Evolutionary conservation across 2,888 invertebrate species (phyloP).

Genomic region (Megaustenia siamemsis): DNA sequence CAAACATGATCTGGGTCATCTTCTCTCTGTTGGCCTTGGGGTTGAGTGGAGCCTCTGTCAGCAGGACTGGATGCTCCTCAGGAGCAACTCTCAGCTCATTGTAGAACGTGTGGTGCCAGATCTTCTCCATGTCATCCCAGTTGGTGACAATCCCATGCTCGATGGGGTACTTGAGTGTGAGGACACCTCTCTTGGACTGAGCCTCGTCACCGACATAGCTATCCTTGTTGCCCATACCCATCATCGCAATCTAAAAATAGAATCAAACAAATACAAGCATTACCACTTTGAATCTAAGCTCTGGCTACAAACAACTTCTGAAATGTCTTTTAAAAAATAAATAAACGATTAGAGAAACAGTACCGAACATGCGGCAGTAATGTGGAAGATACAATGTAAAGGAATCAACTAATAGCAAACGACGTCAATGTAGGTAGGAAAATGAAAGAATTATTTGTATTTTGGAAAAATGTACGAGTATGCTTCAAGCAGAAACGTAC

Average conservation of each 20-base stretch:
- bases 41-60: slow-evolving; percentile 95
- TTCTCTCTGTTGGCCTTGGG: slow-evolving; percentile 89
- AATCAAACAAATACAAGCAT: too few species aligned
- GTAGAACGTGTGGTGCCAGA: slow-evolving; percentile 84
- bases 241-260: slow-evolving; percentile 57
- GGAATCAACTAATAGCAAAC: too few species aligned
- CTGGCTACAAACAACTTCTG: too few species aligned
- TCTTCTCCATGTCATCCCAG: slow-evolving; percentile 76
- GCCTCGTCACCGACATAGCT: slow-evolving; percentile 59
- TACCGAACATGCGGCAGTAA: too few species aligned
- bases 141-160: slow-evolving; percentile 76
- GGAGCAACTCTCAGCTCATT: slow-evolving; percentile 90
- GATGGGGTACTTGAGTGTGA: slow-evolving; percentile 67
- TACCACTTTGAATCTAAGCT: too few species aligned
- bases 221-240: slow-evolving; percentile 57
- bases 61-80: slow-evolving; percentile 94
- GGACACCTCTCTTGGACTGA: slow-evolving; percentile 58
- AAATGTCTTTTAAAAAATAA: too few species aligned
- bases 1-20: slow-evolving; percentile 81
- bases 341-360: too few species aligned
- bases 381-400: too few species aligned
- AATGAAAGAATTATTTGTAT: too few species aligned
- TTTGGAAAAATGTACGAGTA: too few species aligned
- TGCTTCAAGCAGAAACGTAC: too few species aligned
- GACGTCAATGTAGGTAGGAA: too few species aligned